phyloP scores from a whole-genome alignment of 2,888 invertebrate genomes.

The Tetranychus truncatus region DNA sequence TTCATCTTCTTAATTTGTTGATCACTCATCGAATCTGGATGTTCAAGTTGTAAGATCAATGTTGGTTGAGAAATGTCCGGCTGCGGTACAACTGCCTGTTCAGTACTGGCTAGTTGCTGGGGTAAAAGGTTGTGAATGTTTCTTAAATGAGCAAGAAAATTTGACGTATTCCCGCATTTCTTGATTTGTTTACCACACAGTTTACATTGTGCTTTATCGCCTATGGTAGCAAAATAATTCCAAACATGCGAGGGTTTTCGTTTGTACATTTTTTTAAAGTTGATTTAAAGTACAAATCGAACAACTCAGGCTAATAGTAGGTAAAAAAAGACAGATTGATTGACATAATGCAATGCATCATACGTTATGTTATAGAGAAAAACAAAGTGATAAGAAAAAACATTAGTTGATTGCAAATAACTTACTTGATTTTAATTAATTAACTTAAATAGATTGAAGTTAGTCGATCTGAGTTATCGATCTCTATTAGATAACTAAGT shows the following conservation, averaged over 20 bases:
- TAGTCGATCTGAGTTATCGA: too few species aligned
- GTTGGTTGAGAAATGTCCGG: background rate
- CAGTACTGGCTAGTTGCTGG: background rate
- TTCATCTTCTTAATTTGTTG: background rate
- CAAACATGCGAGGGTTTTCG: background rate
- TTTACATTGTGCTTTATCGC: background rate
- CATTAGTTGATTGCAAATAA: too few species aligned
- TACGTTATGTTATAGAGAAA: too few species aligned
- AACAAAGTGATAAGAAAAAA: too few species aligned
- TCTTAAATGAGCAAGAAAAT: background rate
- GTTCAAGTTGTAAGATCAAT: background rate
- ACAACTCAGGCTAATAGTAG: too few species aligned
- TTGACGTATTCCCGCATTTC: background rate
- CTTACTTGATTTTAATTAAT: too few species aligned
- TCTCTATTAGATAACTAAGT: too few species aligned
- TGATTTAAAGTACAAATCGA: too few species aligned
- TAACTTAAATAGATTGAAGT: too few species aligned
- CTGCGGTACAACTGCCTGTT: background rate
- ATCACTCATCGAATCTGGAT: background rate
- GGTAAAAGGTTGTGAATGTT: background rate
- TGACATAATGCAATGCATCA: too few species aligned
- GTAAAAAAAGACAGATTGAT: too few species aligned
- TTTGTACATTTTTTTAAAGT: background rate
- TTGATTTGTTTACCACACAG: background rate
- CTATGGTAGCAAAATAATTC: background rate